These are phyloP conservation scores for Caranx ignobilis DNA, from an alignment of 2,113 vertebrate species.

Conservation along the genomic window DNA sequence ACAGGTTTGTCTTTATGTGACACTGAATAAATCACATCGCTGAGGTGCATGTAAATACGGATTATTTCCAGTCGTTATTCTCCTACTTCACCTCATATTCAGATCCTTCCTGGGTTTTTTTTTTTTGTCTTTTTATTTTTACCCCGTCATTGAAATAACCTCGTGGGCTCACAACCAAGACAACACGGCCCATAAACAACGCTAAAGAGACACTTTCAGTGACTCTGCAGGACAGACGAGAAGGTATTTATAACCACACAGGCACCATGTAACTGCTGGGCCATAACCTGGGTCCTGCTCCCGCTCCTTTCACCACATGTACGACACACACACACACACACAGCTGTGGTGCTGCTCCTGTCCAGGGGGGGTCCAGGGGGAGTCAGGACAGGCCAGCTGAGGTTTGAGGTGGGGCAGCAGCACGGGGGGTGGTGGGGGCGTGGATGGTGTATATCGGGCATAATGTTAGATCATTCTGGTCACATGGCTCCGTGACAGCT, in stretches of 20 bases:
- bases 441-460: constrained; percentile 54
- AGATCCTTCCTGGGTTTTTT: not conserved
- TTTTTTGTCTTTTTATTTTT: not conserved
- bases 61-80: not conserved
- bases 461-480: constrained; percentile 56
- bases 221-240: constrained; percentile 34
- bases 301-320: not conserved
- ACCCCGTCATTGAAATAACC: not conserved
- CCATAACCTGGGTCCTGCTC: constrained; percentile 46
- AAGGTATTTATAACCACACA: constrained; percentile 65
- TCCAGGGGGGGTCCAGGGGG: constrained; percentile 66
- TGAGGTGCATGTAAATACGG: not conserved
- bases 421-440: not conserved
- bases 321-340: constrained; percentile 16
- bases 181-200: constrained; percentile 14
- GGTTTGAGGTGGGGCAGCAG: constrained; percentile 51
- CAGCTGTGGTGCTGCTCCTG: constrained; percentile 47
- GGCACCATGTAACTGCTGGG: constrained; percentile 35
- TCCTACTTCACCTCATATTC: not conserved
- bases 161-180: not conserved
- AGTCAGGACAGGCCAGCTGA: constrained; percentile 11
- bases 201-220: constrained; percentile 32
- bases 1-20: not conserved
- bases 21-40: not conserved
- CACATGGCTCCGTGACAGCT: constrained; percentile 65